Percentiles rank a stretch among this genome's conserved stretches.
These are phyloP conservation scores for Monodelphis domestica DNA, from an alignment of 2,797 vertebrate genomes.

Conservation along the genomic window DNA sequence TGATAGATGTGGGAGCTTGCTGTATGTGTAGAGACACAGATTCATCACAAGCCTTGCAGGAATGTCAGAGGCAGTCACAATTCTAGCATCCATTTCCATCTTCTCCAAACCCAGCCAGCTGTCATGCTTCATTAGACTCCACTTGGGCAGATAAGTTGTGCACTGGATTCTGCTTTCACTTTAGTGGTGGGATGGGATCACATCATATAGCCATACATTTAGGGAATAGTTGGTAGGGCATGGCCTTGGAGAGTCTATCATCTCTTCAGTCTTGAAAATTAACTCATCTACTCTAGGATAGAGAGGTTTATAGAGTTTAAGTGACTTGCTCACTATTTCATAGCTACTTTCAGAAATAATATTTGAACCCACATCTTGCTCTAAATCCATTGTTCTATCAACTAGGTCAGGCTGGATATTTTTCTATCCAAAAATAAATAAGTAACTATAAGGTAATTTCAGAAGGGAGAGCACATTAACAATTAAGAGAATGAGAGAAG, in stretches of 20 bases:
- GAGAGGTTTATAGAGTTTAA: neutral
- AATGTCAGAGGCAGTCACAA: neutral
- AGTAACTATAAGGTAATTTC: neutral
- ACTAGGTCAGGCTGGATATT: neutral
- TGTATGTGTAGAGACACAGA: neutral
- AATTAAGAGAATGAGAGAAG: neutral
- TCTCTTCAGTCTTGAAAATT: neutral
- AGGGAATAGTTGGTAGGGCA: neutral
- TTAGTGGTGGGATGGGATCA: neutral
- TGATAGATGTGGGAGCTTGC: neutral
- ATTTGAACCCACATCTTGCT: neutral
- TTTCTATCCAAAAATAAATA: neutral
- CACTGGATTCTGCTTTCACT: neutral
- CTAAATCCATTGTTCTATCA: neutral
- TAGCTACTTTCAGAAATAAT: too few relatives aligned
- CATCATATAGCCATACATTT: neutral
- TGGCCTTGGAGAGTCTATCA: neutral
- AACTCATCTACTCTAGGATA: neutral
- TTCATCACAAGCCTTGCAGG: neutral
- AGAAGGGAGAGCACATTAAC: neutral
- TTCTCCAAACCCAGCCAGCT: neutral
- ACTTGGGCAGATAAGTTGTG: neutral
- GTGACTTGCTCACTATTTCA: neutral
- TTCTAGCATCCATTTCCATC: neutral
- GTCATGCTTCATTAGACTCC: neutral